Evolutionary conservation across 2,888 invertebrate species (phyloP).

Genomic region (Lithosia quadra): DNA sequence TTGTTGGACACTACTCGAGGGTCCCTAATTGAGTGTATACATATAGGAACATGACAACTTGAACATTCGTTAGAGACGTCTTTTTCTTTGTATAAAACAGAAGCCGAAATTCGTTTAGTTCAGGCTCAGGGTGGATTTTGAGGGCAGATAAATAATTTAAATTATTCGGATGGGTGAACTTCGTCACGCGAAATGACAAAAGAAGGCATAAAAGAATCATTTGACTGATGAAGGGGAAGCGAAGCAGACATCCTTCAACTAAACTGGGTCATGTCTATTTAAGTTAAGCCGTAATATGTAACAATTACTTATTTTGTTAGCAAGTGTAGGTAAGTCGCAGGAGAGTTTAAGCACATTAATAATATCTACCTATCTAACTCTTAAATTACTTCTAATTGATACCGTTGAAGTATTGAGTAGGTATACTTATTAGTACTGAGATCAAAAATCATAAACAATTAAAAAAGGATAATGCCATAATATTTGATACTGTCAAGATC

Average conservation of each 20-base stretch:
- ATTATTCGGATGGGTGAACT: slow-evolving; percentile 41
- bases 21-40: slow-evolving; percentile 64
- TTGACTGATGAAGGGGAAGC: slow-evolving; percentile 40
- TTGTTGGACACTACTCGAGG: slow-evolving; percentile 52
- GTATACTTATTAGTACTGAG: no score
- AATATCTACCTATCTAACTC: not conserved
- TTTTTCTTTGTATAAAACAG: slow-evolving; percentile 42
- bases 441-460: no score
- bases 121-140: slow-evolving; percentile 30
- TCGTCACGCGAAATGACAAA: slow-evolving; percentile 45
- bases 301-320: not conserved
- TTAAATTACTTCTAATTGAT: not conserved
- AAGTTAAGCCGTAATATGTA: not conserved
- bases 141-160: slow-evolving; percentile 41
- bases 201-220: slow-evolving; percentile 29
- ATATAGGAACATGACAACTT: slow-evolving; percentile 56
- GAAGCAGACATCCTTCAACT: slow-evolving; percentile 45
- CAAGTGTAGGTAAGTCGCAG: not conserved
- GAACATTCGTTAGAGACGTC: slow-evolving; percentile 51
- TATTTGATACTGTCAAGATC: no score
- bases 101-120: slow-evolving; percentile 40
- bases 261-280: slow-evolving; percentile 38
- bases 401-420: not conserved
- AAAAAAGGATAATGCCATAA: no score
- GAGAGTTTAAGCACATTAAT: not conserved